phyloP scores from a whole-genome alignment of 2,888 invertebrate genomes.

The Neoascia interrupta region DNA sequence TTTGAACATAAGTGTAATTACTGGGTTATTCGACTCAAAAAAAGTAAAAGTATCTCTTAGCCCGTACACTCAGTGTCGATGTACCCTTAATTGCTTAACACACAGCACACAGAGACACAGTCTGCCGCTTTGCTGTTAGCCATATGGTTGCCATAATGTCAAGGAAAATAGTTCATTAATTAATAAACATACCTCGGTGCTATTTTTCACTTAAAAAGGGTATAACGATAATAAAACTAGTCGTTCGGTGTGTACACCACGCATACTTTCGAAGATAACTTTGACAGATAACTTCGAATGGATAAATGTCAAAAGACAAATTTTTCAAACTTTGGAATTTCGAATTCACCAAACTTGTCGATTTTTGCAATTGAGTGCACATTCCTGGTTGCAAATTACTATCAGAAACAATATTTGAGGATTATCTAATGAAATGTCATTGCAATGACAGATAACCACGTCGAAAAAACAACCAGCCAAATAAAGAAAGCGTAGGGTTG shows the following conservation, averaged over 20 bases:
- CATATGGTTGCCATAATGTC: slow-evolving; percentile 58
- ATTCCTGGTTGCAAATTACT: not conserved
- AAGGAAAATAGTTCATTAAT: slow-evolving; percentile 48
- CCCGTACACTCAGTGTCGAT: slow-evolving; percentile 33
- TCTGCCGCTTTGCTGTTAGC: not conserved
- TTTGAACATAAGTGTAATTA: slow-evolving; percentile 40
- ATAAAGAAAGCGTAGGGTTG: not conserved
- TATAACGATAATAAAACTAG: not conserved
- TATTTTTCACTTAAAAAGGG: slow-evolving; percentile 12
- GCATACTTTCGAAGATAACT: slow-evolving; percentile 41
- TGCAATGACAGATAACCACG: slow-evolving; percentile 51
- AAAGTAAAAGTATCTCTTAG: slow-evolving; percentile 41
- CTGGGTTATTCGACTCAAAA: slow-evolving; percentile 15
- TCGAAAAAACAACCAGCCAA: not conserved
- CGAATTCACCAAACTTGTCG: not conserved
- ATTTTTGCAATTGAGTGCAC: not conserved
- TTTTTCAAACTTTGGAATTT: not conserved
- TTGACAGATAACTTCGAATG: slow-evolving; percentile 46
- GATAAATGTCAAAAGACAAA: slow-evolving; percentile 7
- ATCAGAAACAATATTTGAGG: not conserved
- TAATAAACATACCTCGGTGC: slow-evolving; percentile 37
- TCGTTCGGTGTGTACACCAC: too few relatives aligned
- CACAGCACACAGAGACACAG: slow-evolving; percentile 3
- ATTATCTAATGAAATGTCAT: slow-evolving; percentile 46
- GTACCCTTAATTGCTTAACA: slow-evolving; percentile 58